Base-by-base conservation (phyloP, 2,797 vertebrate species). In the Mionectes olivaceus region DNA sequence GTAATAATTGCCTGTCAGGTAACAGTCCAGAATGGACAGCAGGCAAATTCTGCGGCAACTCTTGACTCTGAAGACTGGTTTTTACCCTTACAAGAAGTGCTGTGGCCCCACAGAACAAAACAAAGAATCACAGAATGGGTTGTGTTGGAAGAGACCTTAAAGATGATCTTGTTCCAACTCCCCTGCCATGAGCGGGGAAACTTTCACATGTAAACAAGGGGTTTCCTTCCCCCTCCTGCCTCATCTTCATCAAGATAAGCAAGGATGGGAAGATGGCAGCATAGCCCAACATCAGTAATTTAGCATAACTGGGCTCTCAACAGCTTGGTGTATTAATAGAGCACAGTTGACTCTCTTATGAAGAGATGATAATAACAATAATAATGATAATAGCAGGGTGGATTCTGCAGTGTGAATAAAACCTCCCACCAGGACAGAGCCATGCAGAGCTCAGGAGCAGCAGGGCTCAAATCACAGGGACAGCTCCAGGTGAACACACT, bases 381-480 rank as follows among this genome's bases (percentile, higher is more conserved):
- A 61, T 23, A 18, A 68, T 69, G 9, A 0, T 44, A 49, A 76
- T 21, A 32, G 77, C 14, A 79, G 68, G 70, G 49, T 67, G 84
- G 79, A 85, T 95, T 76, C 28, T 63, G 46, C 67, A 55, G 46
- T 59, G 77, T 65, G 89, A 93, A 86, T 43, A 68, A 64, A 76
- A 77, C 27, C 57, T 53, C 27, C 71, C 9, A 19, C 4, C 19
- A 86, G 73, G 83, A 47, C 53, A 60, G 85, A 71, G 44, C 53
- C 85, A 27, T 0, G 83, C 80, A 43, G 95, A 30, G 88, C 24
- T 71, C 46, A 46, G 1, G 39, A 96, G 94, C 94, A 96, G 92
- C 63, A 17, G 80, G 94, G n/a, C 35, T 33, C 4, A 15, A 24
- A 61, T 80, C 80, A 60, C 74, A 59, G 82, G 88, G 32, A 87